Evolutionary conservation across 2,888 invertebrate genomes (phyloP).

Genomic region (Cylindroiulus punctatus): DNA sequence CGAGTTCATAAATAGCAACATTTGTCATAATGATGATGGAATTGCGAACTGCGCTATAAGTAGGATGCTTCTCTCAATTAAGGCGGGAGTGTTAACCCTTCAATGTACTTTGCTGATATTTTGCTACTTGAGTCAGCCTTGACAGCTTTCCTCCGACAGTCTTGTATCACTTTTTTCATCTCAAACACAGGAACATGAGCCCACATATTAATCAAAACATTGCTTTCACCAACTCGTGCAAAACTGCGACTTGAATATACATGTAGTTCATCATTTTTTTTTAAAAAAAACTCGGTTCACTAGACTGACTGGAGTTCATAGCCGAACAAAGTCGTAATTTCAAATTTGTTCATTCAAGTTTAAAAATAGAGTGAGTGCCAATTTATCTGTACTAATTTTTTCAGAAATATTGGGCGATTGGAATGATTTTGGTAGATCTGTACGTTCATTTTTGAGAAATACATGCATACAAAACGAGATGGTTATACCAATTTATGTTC

Average conservation of each 20-base stretch:
- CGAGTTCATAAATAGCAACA: no score
- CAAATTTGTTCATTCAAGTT: neutral
- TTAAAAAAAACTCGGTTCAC: no score
- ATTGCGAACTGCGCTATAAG: neutral
- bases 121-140: neutral
- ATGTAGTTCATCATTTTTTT: no score
- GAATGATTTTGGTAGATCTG: no score
- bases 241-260: no score
- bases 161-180: neutral
- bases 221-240: neutral
- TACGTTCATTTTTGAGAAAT: no score
- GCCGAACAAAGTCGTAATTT: neutral
- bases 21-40: neutral
- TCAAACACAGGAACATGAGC: neutral
- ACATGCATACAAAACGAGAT: no score
- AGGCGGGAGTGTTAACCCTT: neutral
- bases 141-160: neutral
- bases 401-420: no score
- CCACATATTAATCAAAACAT: neutral
- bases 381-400: no score
- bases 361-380: neutral
- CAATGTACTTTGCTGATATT: neutral
- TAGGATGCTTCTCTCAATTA: neutral
- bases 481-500: no score
- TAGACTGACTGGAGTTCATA: neutral